A percentile compares a stretch with the other conserved stretches of the same genome.
phyloP scores from a whole-genome alignment of 2,888 invertebrate species.

The Euplagia quadripunctaria region DNA sequence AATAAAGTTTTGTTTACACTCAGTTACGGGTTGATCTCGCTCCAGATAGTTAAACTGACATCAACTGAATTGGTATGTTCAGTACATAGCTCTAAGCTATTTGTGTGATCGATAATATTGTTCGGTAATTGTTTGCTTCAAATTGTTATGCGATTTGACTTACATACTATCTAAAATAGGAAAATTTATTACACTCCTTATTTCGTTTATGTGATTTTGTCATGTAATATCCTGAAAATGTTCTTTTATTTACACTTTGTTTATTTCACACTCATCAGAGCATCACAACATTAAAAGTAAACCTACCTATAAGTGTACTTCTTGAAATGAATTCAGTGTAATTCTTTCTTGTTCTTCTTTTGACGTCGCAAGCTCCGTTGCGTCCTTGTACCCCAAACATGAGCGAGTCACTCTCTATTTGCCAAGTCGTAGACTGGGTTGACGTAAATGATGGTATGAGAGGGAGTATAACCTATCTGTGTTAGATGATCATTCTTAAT shows the following conservation, averaged over 20 bases:
- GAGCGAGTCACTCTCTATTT: too few species aligned
- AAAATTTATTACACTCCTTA: not conserved
- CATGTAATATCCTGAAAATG: too few species aligned
- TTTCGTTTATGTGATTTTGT: not conserved
- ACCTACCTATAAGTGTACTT: too few species aligned
- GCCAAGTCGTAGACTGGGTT: not conserved
- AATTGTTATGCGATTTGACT: constrained; percentile 13
- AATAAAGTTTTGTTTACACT: constrained; percentile 59
- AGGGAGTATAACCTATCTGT: too few species aligned
- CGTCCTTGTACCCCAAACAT: too few species aligned
- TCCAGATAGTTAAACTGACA: constrained; percentile 53
- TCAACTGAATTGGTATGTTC: constrained; percentile 50
- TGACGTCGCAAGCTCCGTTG: not conserved
- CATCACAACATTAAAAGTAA: too few species aligned
- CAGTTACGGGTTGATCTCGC: constrained; percentile 54
- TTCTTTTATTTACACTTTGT: too few species aligned
- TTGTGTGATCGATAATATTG: constrained; percentile 22
- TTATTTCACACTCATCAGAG: too few species aligned
- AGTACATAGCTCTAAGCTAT: constrained; percentile 31
- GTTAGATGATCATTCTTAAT: too few species aligned
- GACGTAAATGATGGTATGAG: not conserved
- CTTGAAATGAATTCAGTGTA: too few species aligned
- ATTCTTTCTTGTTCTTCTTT: not conserved
- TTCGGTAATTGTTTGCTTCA: constrained; percentile 16
- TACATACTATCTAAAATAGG: not conserved